Evolutionary conservation across 2,888 invertebrate genomes (phyloP).

Genomic region (Microplitis manilae): DNA sequence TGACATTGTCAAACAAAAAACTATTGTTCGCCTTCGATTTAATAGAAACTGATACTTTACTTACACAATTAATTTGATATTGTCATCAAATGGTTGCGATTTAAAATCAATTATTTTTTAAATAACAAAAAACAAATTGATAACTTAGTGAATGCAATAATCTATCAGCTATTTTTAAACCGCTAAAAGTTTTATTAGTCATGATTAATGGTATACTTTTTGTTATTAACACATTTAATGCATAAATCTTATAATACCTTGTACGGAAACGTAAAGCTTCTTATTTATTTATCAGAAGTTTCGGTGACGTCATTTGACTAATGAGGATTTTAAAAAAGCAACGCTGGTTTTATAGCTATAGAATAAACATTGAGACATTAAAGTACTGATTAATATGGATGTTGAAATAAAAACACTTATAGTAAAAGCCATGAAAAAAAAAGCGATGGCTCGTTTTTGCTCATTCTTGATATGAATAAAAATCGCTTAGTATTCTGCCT

Average conservation of each 20-base stretch:
- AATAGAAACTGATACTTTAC: not conserved
- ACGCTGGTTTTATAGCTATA: not conserved
- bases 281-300: not conserved
- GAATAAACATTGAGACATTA: too few species aligned
- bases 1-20: not conserved
- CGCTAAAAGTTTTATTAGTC: not conserved
- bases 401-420: too few species aligned
- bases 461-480: too few species aligned
- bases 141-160: not conserved
- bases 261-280: not conserved
- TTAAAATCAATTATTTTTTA: not conserved
- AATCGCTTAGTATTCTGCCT: too few species aligned
- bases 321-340: not conserved
- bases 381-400: too few species aligned
- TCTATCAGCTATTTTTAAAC: not conserved
- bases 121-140: not conserved
- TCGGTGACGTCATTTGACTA: not conserved
- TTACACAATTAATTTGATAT: not conserved
- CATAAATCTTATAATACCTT: not conserved
- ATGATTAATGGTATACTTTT: not conserved
- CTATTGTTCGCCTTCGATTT: not conserved
- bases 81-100: not conserved
- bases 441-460: too few species aligned
- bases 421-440: too few species aligned
- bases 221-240: not conserved